Evolutionary conservation across 1,140 invertebrate species (phyloP), one percentile per base, ranked within the genome.

Genomic region (Maniola jurtina): DNA sequence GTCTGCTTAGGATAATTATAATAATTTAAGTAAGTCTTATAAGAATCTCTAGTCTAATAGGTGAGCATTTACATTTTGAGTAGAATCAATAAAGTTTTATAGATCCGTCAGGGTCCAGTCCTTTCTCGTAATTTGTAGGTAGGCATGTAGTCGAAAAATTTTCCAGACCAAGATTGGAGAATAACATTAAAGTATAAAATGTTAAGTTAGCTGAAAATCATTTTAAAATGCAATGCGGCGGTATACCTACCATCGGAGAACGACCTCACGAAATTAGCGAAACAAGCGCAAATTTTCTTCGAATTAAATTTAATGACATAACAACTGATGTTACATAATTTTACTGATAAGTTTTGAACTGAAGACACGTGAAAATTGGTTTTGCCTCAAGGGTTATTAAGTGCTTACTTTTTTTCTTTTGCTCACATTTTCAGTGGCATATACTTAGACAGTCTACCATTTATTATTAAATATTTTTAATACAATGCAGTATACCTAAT

Each of bases 291-390:
- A 84, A 80, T 79, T 83, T 86, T 77, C 79, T 68, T 75, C 71
- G 73, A 84, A 81, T 84, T 79, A 81, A 80, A 83, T 80, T 83
- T 87, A 83, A 85, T 85, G 77, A 81, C 73, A 71, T 83, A 82
- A 80, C 79, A 48, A 68, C 76, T 76, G 75, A 71, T 63, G 54
- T 68, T 68, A 68, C 66, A 68, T 63, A 68, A 68, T 68, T 68
- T 68, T 68, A 67, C 65, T 67, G 65, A 67, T 67, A 67, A 68
- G 45, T 68, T 68, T 59, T 68, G 58, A 63, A 63, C 66, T 55
- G 60, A 68, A 68, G 61, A 58, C 58, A 68, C 58, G 54, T 54
- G 59, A 61, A 67, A 55, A 55, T 55, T 67, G 64, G 47, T 54
- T 16, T 54, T 45, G 61, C 66, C 58, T 48, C 48, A 36, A 59